phyloP scores from a whole-genome alignment of 2,113 vertebrate species.

The Orientallactaga bullata region DNA sequence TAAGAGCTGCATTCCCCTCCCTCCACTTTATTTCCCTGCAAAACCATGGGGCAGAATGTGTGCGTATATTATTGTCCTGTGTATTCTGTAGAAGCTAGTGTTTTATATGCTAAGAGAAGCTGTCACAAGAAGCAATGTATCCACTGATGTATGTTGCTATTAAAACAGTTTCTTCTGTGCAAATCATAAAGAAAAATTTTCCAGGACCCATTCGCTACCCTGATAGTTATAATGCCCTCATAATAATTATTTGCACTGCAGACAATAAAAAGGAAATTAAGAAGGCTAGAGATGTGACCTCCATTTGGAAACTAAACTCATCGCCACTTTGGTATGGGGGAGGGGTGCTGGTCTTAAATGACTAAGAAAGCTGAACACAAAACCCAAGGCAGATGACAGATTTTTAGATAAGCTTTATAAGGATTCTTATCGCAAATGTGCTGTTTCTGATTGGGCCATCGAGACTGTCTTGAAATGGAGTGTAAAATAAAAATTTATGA shows the following conservation, averaged over 20 bases:
- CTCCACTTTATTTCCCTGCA: not conserved
- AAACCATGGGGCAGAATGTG: not conserved
- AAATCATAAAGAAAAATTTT: conserved; percentile 33
- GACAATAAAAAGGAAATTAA: conserved; percentile 50
- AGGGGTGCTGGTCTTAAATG: not conserved
- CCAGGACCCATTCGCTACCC: not conserved
- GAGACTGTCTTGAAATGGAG: not conserved
- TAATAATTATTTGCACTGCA: conserved; percentile 34
- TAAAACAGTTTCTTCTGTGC: conserved; percentile 30
- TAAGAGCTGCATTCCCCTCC: not conserved
- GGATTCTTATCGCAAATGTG: not conserved
- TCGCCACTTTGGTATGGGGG: not conserved
- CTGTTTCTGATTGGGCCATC: not conserved
- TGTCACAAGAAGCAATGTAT: not conserved
- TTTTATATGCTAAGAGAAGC: conserved; percentile 6
- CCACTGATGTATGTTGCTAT: not conserved
- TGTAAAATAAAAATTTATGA: conserved; percentile 33
- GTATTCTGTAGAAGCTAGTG: conserved; percentile 4
- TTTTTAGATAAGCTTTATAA: conserved; percentile 18
- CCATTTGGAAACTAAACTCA: conserved; percentile 46
- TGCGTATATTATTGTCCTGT: not conserved
- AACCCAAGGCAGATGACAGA: not conserved
- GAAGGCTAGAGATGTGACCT: conserved; percentile 35
- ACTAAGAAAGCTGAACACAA: not conserved
- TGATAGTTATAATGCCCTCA: not conserved